phyloP scores from a whole-genome alignment of 1,140 invertebrate species.

The Rhysida immarginata region DNA sequence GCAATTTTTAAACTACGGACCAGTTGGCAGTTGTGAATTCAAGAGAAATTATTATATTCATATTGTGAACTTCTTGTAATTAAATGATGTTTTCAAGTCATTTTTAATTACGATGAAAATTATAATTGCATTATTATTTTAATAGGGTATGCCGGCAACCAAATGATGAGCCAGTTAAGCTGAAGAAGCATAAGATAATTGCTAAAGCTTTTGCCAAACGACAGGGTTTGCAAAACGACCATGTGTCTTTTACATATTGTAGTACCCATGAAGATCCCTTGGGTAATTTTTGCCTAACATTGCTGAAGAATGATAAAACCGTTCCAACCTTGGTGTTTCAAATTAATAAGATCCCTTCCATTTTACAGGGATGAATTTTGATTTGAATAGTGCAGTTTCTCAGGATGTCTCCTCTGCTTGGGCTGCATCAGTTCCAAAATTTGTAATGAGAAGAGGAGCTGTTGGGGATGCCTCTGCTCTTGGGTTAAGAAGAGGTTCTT shows the following conservation, averaged over 20 bases:
- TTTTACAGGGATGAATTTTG: slow-evolving; percentile 51
- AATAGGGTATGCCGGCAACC: slow-evolving; percentile 24
- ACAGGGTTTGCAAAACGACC: slow-evolving; percentile 65
- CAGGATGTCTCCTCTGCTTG: slow-evolving; percentile 49
- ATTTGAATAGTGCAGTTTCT: slow-evolving; percentile 59
- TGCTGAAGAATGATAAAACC: no score
- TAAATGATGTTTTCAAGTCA: no score
- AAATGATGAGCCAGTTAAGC: slow-evolving; percentile 30
- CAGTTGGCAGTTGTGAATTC: no score
- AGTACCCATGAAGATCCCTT: slow-evolving; percentile 78
- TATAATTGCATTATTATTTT: no score
- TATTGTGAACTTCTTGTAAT: no score
- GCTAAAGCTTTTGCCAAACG: slow-evolving; percentile 74
- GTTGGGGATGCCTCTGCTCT: slow-evolving; percentile 29
- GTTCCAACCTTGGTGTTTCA: neutral
- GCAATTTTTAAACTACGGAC: no score
- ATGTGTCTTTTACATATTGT: slow-evolving; percentile 69
- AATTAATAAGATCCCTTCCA: neutral
- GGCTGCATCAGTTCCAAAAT: slow-evolving; percentile 70
- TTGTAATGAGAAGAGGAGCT: slow-evolving; percentile 64
- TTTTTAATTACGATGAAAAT: no score
- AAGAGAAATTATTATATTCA: no score
- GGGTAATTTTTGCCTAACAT: no score
- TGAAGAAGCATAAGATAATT: slow-evolving; percentile 79
- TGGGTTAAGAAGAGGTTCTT: slow-evolving; percentile 15